phyloP scores from a whole-genome alignment of 2,888 invertebrate genomes.

The Cheilosia impressa region DNA sequence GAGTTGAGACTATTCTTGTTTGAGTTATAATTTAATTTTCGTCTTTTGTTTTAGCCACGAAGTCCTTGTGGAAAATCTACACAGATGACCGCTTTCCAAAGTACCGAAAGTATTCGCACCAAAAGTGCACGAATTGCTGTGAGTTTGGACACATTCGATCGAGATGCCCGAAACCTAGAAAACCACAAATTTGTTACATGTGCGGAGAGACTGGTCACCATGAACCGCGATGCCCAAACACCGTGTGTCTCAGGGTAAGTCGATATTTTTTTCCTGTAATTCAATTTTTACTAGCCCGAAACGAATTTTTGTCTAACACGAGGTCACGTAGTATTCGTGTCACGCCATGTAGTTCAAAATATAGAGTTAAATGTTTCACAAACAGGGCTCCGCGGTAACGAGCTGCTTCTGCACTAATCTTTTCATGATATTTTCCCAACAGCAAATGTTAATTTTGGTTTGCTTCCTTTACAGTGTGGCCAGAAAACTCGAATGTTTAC shows the following conservation, averaged over 20 bases:
- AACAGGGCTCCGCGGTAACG: too few relatives aligned
- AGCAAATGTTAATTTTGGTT: slow-evolving; percentile 29
- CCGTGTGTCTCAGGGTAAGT: slow-evolving; percentile 88
- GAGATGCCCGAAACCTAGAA: slow-evolving; percentile 85
- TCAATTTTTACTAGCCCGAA: too few relatives aligned
- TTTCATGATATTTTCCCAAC: background rate
- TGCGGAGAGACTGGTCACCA: slow-evolving; percentile 88
- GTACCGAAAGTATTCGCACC: slow-evolving; percentile 77
- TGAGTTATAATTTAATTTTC: background rate
- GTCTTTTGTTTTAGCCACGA: slow-evolving; percentile 68
- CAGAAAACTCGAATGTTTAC: slow-evolving; percentile 86
- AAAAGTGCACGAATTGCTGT: slow-evolving; percentile 87
- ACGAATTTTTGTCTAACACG: too few relatives aligned
- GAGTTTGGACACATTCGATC: slow-evolving; percentile 87
- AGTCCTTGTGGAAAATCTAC: slow-evolving; percentile 80
- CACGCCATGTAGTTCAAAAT: too few relatives aligned
- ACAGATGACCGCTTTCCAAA: slow-evolving; percentile 80
- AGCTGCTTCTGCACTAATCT: background rate
- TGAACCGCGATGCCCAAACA: slow-evolving; percentile 88
- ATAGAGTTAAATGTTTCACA: too few relatives aligned
- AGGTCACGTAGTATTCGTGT: too few relatives aligned
- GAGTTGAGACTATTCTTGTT: slow-evolving; percentile 76
- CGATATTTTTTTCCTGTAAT: background rate
- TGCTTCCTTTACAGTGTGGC: slow-evolving; percentile 86
- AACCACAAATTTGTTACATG: slow-evolving; percentile 86